These are phyloP conservation scores for Teleiodes luculella DNA, from an alignment of 2,888 invertebrate species.

Conservation along the genomic window DNA sequence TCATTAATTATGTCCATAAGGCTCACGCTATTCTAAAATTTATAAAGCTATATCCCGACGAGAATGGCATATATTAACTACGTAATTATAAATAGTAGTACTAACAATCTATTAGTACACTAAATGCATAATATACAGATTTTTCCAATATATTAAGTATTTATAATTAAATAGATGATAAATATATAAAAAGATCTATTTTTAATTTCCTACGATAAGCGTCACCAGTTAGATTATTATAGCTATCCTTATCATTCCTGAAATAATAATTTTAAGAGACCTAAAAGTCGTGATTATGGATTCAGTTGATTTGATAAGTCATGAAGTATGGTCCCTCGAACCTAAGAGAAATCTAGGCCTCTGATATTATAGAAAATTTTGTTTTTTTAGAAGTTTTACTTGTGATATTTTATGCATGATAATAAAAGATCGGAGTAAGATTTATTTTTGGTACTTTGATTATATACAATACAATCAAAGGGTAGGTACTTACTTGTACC, in stretches of 20 bases:
- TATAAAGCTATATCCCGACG: conserved; percentile 84
- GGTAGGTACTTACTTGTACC: no score
- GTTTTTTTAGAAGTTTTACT: no score
- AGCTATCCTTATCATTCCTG: conserved; percentile 60
- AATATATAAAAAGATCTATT: conserved; percentile 68
- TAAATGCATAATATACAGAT: conserved; percentile 71
- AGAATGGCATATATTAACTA: conserved; percentile 43
- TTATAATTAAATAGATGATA: conserved; percentile 54
- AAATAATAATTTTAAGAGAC: conserved; percentile 47
- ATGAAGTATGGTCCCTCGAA: conserved; percentile 72
- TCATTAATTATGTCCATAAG: conserved; percentile 49
- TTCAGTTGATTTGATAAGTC: conserved; percentile 65
- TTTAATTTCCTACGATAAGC: conserved; percentile 71
- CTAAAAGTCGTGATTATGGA: conserved; percentile 65
- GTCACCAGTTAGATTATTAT: conserved; percentile 68
- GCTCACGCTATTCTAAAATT: conserved; percentile 53
- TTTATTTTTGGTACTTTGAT: no score
- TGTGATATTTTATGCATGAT: no score
- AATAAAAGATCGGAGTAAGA: no score
- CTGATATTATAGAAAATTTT: no score
- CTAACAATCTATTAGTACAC: conserved; percentile 34
- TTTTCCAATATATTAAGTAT: conserved; percentile 45
- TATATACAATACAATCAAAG: no score
- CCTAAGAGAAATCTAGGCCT: conserved; percentile 64
- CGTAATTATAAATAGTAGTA: background rate